Conservation (phyloP, 2,888 invertebrate species). For the Dasysyrphus albostriatus region DNA sequence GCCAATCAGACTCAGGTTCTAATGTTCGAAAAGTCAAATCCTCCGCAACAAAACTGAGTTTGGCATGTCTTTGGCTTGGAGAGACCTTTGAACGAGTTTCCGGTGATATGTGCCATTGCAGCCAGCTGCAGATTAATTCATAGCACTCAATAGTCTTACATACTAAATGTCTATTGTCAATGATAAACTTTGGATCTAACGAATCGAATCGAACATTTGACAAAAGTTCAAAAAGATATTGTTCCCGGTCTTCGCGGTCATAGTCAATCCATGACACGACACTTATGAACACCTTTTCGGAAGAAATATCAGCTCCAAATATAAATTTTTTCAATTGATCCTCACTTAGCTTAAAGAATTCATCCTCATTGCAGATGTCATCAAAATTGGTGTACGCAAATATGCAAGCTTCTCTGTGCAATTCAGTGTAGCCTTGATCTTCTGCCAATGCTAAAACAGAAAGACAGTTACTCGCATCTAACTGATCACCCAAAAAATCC, state of each 20-base stretch:
- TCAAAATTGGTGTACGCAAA: not conserved
- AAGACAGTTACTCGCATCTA: not conserved
- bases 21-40: slow-evolving; percentile 3
- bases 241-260: not conserved
- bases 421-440: not conserved
- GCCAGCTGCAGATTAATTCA: slow-evolving; percentile 19
- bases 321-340: slow-evolving; percentile 8
- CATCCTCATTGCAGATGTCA: not conserved
- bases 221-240: not conserved
- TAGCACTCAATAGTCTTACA: slow-evolving; percentile 6
- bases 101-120: slow-evolving; percentile 4
- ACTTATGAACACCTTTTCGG: not conserved
- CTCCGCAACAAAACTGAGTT: not conserved
- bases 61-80: not conserved
- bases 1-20: slow-evolving; percentile 5
- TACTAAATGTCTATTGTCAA: slow-evolving; percentile 1
- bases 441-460: not conserved
- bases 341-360: not conserved
- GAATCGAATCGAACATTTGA: not conserved
- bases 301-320: not conserved
- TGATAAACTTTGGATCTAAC: slow-evolving; percentile 22
- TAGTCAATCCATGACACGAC: slow-evolving; percentile 8
- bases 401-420: not conserved
- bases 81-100: not conserved
- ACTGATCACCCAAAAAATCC: slow-evolving; percentile 3